phyloP scores from a whole-genome alignment of 2,888 invertebrate genomes.

The Achlya flavicornis region DNA sequence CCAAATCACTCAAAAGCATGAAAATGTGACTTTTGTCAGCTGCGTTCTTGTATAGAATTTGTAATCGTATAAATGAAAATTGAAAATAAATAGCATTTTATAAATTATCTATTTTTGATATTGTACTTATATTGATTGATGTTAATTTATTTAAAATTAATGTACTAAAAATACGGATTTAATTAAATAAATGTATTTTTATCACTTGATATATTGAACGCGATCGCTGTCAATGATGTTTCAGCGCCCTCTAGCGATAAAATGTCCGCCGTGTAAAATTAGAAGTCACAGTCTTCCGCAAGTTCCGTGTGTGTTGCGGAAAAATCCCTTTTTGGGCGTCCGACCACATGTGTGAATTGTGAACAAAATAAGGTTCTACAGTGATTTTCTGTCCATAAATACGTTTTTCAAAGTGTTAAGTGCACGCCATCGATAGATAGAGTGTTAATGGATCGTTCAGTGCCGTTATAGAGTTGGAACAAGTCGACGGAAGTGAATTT shows the following conservation, averaged over 20 bases:
- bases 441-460: conserved; percentile 66
- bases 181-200: not conserved
- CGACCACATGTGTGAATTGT: conserved; percentile 86
- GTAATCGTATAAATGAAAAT: not conserved
- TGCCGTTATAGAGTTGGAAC: conserved; percentile 69
- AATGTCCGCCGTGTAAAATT: conserved; percentile 75
- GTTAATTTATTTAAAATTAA: not conserved
- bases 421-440: conserved; percentile 61
- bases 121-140: not conserved
- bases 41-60: not conserved
- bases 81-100: not conserved
- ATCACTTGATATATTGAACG: conserved; percentile 49
- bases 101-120: not conserved
- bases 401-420: conserved; percentile 62
- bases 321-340: conserved; percentile 88
- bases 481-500: conserved; percentile 79
- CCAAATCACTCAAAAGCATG: not conserved
- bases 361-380: conserved; percentile 80
- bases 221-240: conserved; percentile 43
- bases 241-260: conserved; percentile 73
- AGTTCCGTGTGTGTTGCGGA: conserved; percentile 84
- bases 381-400: conserved; percentile 69
- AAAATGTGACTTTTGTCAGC: conserved; percentile 5
- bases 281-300: conserved; percentile 82
- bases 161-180: not conserved